Evolutionary conservation across 2,113 vertebrate species (phyloP), one percentile per base, ranked within the genome.

Genomic region (Aleadryas rufinucha): DNA sequence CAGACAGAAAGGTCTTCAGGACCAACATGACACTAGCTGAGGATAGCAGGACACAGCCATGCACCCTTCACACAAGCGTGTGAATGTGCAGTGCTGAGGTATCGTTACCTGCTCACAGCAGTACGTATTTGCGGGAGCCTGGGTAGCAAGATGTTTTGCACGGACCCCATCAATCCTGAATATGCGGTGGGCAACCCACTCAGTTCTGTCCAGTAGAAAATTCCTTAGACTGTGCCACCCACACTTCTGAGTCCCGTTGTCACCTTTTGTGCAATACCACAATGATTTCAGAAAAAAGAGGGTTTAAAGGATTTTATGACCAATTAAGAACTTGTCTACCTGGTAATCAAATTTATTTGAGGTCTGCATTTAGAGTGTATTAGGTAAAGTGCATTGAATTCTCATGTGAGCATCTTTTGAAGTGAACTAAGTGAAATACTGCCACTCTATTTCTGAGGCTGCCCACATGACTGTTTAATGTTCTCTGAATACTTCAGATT

Each of bases 401-500:
- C 53, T 63, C 33, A 49, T 39, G 28, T 42, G 14, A 78, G 21
- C 2, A 18, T 49, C 61, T 86, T 96, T 92, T 80, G 52, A 93
- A 80, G 68, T 37, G 59, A 94, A 39, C 39, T 83, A 70, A 83
- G 50, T 69, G 63, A 87, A 94, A 90, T 88, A 87, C 20, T 88
- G 28, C 33, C 47, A 30, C 79, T 80, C 6, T 77, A 74, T 86
- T 95, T 96, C 70, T 95, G 41, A 82, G 35, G 26, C 28, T 69
- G 33, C 33, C 37, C 11, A 31, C 50, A 77, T 42, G 35, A 65
- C 57, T 75, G 20, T 75, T 95, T 91, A 91, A 93, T 74, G 42
- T 59, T 81, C 66, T 88, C 26, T 81, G 95, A 91, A 93, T 95
- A 93, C 28, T 77, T 89, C 54, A 86, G 18, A 83, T 80, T 93